These are phyloP conservation scores for Leptopilina clavipes DNA, from an alignment of 1,140 invertebrate species.

Conservation along the genomic window DNA sequence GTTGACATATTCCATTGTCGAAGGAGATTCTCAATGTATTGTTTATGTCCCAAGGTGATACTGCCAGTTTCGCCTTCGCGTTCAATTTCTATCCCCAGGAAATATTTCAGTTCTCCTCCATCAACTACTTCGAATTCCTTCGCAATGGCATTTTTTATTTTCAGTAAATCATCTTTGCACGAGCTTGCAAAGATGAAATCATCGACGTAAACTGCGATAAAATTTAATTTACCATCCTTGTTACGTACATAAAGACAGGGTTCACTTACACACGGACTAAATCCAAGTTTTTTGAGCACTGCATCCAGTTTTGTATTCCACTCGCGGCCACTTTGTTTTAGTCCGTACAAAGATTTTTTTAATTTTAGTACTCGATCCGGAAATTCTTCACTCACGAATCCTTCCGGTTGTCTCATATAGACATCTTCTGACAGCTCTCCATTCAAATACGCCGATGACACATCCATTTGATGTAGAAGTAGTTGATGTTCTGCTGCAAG, in stretches of 20 bases:
- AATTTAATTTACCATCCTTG: background rate
- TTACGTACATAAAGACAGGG: background rate
- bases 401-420: background rate
- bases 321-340: constrained; percentile 63
- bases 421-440: too few relatives aligned
- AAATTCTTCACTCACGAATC: constrained; percentile 42
- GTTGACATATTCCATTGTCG: background rate
- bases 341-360: constrained; percentile 69
- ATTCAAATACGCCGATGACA: too few relatives aligned
- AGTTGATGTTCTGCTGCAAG: too few relatives aligned
- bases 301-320: constrained; percentile 46
- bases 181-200: constrained; percentile 37
- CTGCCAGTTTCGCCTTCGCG: background rate
- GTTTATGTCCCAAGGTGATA: background rate
- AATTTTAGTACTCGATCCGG: constrained; percentile 51
- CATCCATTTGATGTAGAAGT: too few relatives aligned
- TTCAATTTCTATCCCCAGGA: background rate
- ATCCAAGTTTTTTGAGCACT: constrained; percentile 45
- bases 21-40: background rate
- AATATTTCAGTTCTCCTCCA: background rate
- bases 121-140: constrained; percentile 46
- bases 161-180: constrained; percentile 43
- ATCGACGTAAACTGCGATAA: constrained; percentile 55
- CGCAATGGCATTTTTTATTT: constrained; percentile 42
- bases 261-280: constrained; percentile 52